These are phyloP conservation scores for Cyclophora punctaria DNA, from an alignment of 2,888 invertebrate species.

Conservation along the genomic window DNA sequence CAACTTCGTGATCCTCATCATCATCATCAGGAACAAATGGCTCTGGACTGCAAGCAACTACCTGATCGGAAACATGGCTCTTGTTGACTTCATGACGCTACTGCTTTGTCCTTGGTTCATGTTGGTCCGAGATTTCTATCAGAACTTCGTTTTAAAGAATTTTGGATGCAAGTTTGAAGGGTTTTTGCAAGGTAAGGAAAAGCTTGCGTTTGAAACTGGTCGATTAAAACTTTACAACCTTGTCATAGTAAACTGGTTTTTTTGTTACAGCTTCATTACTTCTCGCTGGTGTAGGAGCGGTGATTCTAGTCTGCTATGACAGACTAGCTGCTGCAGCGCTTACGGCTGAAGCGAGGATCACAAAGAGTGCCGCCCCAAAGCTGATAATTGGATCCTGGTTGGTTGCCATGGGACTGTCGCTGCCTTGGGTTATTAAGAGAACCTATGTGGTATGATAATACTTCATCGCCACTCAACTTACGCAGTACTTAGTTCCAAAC, in stretches of 20 bases:
- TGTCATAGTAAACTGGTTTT: background rate
- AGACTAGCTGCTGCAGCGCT: conserved; percentile 86
- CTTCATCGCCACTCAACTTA: too few relatives aligned
- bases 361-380: conserved; percentile 77
- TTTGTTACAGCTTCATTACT: conserved; percentile 77
- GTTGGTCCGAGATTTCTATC: conserved; percentile 83
- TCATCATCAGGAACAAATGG: conserved; percentile 77
- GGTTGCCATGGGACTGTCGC: conserved; percentile 75
- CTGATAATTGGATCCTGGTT: conserved; percentile 82
- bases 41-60: conserved; percentile 82
- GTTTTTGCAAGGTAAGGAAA: conserved; percentile 78
- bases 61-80: conserved; percentile 83
- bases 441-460: conserved; percentile 69
- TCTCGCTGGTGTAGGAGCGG: conserved; percentile 83
- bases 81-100: conserved; percentile 79
- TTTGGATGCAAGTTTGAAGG: conserved; percentile 87
- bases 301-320: conserved; percentile 87
- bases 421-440: conserved; percentile 79
- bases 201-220: too few relatives aligned
- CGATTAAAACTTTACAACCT: background rate
- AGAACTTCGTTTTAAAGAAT: conserved; percentile 83
- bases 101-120: conserved; percentile 85
- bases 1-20: conserved; percentile 78
- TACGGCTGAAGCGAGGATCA: conserved; percentile 81
- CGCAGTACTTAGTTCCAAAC: too few relatives aligned